Evolutionary conservation across 1,140 invertebrate species (phyloP), one percentile per base, ranked within the genome.

Genomic region (Aphaenogaster floridana): DNA sequence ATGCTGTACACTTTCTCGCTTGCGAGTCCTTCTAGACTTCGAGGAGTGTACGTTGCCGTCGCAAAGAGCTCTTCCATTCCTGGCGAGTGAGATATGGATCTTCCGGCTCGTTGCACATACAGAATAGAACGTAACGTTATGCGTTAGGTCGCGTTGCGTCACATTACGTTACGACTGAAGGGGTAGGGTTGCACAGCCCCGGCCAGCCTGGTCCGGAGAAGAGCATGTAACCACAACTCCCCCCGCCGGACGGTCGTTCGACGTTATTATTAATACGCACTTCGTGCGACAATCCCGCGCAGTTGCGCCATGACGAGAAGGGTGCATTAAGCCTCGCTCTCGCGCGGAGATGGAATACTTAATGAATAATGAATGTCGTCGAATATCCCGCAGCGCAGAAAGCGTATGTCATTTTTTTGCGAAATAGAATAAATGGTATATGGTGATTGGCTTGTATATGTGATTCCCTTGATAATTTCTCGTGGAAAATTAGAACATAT

Each of bases 51-150:
- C 45, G 48, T 80, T 69, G 21, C 64, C 42, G 36, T 81, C 39
- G 68, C 80, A 84, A 84, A 84, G 54, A 84, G 80, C 80, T 76
- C 80, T 61, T 59, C 69, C 13, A 61, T 88, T 93, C 92, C 89
- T 91, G 28, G 69, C 89, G 85, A 92, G 91, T 93, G 93, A 94
- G 94, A 94, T 94, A 95, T 94, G 94, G 90, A 93, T 94, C 94
- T 95, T 95, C 94, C 93, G 92, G 90, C 93, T 94, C 94, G 94
- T 94, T 94, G 94, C 94, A 89, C 93, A 91, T 90, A 90, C 92
- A 94, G 93, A 94, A 93, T 88, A 87, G 91, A 93, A 91, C 91
- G 91, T 92, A 90, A 87, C 86, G 78, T 81, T 84, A 84, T 74
- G 80, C 80, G 80, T 84, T 80, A 77, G 52, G 72, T 77, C 72